Evolutionary conservation across 2,113 vertebrate species (phyloP).

Genomic region (Barnardius zonarius): DNA sequence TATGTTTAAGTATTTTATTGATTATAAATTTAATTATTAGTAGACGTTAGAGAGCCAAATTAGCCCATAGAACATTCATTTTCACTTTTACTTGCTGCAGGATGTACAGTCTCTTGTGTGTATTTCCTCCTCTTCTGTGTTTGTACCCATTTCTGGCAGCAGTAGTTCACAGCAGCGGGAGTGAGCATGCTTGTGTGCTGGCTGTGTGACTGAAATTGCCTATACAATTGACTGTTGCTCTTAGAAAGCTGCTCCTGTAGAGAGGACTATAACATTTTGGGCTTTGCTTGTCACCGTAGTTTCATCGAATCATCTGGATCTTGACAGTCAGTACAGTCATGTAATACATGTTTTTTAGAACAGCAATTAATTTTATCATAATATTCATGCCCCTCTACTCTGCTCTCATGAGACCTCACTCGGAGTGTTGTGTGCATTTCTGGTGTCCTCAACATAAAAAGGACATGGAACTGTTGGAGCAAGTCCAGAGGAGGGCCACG

Average conservation of each 20-base stretch:
- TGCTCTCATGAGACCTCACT: no score
- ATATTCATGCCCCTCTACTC: no score
- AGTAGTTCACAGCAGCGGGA: neutral
- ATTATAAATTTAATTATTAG: neutral
- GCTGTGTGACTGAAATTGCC: neutral
- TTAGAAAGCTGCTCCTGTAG: neutral
- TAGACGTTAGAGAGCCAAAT: neutral
- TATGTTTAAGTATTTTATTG: neutral
- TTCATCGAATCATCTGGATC: neutral
- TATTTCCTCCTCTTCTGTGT: neutral
- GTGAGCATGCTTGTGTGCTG: accelerated
- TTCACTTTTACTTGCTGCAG: neutral
- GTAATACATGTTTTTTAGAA: neutral
- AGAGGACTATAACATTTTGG: neutral
- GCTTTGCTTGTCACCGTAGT: neutral
- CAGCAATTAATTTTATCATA: neutral
- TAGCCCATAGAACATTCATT: neutral
- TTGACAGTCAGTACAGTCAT: neutral
- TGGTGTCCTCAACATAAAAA: no score
- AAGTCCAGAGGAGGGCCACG: no score
- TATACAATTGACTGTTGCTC: neutral
- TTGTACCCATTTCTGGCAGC: neutral
- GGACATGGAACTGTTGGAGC: no score
- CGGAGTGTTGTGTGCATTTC: no score
- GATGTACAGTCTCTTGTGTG: neutral